These are phyloP conservation scores for Camelus bactrianus DNA, from an alignment of 2,113 vertebrate genomes.

Conservation along the genomic window DNA sequence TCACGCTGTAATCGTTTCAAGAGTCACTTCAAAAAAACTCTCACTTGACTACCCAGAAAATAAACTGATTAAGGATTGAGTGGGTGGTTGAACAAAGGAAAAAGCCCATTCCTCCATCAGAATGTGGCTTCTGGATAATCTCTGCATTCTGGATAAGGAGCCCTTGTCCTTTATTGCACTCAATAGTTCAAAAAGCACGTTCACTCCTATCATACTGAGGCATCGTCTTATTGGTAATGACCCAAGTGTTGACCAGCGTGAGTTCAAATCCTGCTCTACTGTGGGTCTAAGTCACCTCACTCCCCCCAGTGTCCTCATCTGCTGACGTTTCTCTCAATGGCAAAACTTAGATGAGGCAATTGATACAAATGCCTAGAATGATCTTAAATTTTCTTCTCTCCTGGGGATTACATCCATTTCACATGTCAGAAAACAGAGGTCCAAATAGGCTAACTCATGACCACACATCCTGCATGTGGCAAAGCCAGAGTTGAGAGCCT, in stretches of 20 bases:
- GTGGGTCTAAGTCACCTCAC: background rate
- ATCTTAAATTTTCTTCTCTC: background rate
- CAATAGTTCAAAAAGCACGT: background rate
- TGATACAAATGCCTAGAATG: background rate
- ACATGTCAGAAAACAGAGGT: background rate
- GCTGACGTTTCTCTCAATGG: background rate
- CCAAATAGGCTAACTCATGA: background rate
- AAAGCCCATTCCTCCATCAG: background rate
- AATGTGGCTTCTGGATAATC: background rate
- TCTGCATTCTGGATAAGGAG: background rate
- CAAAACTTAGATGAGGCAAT: background rate
- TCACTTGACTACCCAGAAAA: slow-evolving; percentile 31
- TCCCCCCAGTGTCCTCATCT: background rate
- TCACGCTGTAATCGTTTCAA: slow-evolving; percentile 11
- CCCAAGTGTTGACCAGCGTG: background rate
- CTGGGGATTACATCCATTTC: background rate
- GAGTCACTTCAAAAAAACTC: slow-evolving; percentile 17
- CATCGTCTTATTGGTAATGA: background rate
- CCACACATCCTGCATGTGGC: background rate
- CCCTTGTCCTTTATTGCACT: background rate
- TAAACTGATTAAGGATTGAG: background rate
- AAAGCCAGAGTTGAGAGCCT: background rate
- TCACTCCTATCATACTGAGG: background rate
- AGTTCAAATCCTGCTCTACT: background rate
- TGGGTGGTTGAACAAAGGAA: background rate